A percentile compares a stretch with the other conserved stretches of the same genome.
Evolutionary conservation across 92 coral and sea anemone genomes (phyloP).

Genomic region (Epizoanthus scotinus): DNA sequence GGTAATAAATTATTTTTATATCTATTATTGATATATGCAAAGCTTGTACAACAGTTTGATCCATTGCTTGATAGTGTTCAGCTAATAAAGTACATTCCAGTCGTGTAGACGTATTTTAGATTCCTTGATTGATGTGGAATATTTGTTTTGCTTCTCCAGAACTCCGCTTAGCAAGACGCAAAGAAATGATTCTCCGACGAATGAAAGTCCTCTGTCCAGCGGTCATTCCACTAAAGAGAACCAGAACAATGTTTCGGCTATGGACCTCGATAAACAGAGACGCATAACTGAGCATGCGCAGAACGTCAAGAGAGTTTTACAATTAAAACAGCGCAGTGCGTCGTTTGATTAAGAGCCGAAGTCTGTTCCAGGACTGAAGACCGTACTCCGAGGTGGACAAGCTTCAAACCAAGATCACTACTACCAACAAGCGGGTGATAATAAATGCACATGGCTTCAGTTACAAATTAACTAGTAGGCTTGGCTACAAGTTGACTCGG

Average conservation of each 20-base stretch:
- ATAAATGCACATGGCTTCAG: too few relatives aligned
- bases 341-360: conserved; percentile 47
- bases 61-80: too few relatives aligned
- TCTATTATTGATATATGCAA: too few relatives aligned
- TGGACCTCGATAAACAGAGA: conserved; percentile 58
- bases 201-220: conserved; percentile 54
- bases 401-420: too few relatives aligned
- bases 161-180: conserved; percentile 20
- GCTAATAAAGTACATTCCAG: too few relatives aligned
- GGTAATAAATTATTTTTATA: too few relatives aligned
- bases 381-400: too few relatives aligned
- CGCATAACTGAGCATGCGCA: conserved; percentile 91
- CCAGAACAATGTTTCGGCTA: conserved; percentile 33
- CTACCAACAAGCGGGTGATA: too few relatives aligned
- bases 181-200: conserved; percentile 1
- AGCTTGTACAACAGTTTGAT: too few relatives aligned
- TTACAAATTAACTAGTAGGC: too few relatives aligned
- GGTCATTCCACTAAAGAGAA: conserved; percentile 70
- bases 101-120: too few relatives aligned
- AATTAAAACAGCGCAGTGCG: conserved; percentile 72
- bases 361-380: not conserved
- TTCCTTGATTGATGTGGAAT: conserved; percentile 43
- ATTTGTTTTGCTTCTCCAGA: conserved; percentile 8
- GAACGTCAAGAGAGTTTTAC: conserved; percentile 88
- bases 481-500: too few relatives aligned